These are phyloP conservation scores for Sycobia sp. DNA, from an alignment of 1,140 invertebrate species.

Conservation along the genomic window DNA sequence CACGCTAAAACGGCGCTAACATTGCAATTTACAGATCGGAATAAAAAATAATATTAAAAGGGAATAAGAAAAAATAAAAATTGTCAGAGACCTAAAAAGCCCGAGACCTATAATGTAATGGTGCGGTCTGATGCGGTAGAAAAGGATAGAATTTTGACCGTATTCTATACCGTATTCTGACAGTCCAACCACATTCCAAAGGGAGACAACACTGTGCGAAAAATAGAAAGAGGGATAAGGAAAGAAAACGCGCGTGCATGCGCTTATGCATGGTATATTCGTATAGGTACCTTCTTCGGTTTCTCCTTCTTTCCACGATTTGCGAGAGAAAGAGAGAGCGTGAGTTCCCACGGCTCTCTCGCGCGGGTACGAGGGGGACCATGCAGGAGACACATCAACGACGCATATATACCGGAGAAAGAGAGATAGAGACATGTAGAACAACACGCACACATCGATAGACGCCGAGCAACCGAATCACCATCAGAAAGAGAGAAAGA, in stretches of 20 bases:
- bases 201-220: constrained; percentile 15
- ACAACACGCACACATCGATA: background rate
- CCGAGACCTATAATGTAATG: too few relatives aligned
- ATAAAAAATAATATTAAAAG: too few relatives aligned
- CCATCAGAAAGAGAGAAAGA: constrained; percentile 6
- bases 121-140: too few relatives aligned
- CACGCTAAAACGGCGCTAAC: constrained; percentile 12
- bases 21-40: constrained; percentile 3
- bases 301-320: constrained; percentile 4
- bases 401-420: constrained; percentile 5
- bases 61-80: too few relatives aligned
- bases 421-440: constrained; percentile 2
- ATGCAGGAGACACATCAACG: background rate
- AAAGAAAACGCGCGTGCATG: background rate
- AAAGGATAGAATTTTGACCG: constrained; percentile 20
- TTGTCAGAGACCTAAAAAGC: too few relatives aligned
- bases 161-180: constrained; percentile 7
- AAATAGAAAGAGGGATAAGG: background rate
- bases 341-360: constrained; percentile 13
- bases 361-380: background rate
- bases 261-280: background rate
- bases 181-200: constrained; percentile 23
- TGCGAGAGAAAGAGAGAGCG: background rate
- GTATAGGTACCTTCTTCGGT: constrained; percentile 1
- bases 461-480: background rate